These are phyloP conservation scores for Cataglyphis altisquamis DNA, from an alignment of 2,888 invertebrate species.

Conservation along the genomic window DNA sequence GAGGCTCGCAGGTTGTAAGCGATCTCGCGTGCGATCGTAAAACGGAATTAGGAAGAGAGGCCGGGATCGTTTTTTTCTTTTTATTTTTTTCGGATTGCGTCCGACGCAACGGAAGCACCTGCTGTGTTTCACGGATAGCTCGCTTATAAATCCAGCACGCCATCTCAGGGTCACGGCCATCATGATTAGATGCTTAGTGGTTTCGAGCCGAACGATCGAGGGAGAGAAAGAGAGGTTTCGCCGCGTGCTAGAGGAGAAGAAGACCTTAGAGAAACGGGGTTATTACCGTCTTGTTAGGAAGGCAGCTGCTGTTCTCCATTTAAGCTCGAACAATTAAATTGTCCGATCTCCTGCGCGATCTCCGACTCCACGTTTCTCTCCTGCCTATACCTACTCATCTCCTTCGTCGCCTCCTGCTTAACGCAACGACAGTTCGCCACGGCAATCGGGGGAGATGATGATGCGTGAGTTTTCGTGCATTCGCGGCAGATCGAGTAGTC, in stretches of 20 bases:
- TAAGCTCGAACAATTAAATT: constrained; percentile 86
- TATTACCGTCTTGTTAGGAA: constrained; percentile 85
- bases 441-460: constrained; percentile 12
- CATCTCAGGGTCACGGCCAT: constrained; percentile 82
- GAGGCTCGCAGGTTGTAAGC: constrained; percentile 33
- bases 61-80: constrained; percentile 41
- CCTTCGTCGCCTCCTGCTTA: constrained; percentile 59
- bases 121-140: constrained; percentile 80
- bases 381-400: constrained; percentile 73
- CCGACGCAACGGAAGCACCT: constrained; percentile 79
- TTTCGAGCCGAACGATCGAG: constrained; percentile 58
- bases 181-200: constrained; percentile 60
- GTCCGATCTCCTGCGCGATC: constrained; percentile 75
- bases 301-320: constrained; percentile 84
- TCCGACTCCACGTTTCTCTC: constrained; percentile 64
- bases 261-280: constrained; percentile 79
- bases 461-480: constrained; percentile 66
- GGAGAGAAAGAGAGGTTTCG: constrained; percentile 34
- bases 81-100: constrained; percentile 59
- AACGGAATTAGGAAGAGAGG: constrained; percentile 68
- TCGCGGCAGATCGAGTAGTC: constrained; percentile 56
- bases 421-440: constrained; percentile 68
- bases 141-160: constrained; percentile 85
- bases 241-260: constrained; percentile 62
- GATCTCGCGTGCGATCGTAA: constrained; percentile 65